Evolutionary conservation across 2,113 vertebrate species (phyloP).

Genomic region (Motacilla tschutschensis): DNA sequence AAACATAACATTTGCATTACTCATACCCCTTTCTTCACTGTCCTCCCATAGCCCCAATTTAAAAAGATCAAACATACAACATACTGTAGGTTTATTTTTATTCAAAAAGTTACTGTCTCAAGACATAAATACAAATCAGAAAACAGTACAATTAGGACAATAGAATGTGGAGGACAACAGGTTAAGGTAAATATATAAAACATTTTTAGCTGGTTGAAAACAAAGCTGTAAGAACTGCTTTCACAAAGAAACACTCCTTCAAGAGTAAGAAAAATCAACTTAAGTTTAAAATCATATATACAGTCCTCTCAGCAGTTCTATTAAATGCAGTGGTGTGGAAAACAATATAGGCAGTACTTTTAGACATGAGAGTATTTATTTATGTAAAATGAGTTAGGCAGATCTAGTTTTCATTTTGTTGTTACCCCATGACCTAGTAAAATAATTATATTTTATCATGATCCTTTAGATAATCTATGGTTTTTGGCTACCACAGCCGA

Average conservation of each 20-base stretch:
- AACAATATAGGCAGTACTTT: constrained; percentile 95
- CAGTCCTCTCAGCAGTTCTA: constrained; percentile 98
- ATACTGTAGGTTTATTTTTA: constrained; percentile 98
- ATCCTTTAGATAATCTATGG: constrained; percentile 82
- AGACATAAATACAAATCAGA: constrained; percentile 99
- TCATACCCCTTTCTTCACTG: constrained; percentile 60
- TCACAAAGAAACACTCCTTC: constrained; percentile 89
- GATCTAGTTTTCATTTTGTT: constrained; percentile 68
- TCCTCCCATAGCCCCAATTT: constrained; percentile 69
- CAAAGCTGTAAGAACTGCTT: constrained; percentile 90
- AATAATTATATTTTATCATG: constrained; percentile 74
- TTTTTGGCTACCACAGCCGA: constrained; percentile 94
- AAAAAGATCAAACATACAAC: constrained; percentile 85
- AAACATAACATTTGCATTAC: constrained; percentile 74
- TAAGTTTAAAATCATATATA: constrained; percentile 92
- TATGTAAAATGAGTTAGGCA: constrained; percentile 86
- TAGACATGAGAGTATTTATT: constrained; percentile 89
- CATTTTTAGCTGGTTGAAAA: constrained; percentile 88
- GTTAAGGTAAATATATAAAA: constrained; percentile 92
- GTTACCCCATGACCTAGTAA: constrained; percentile 75
- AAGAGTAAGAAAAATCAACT: constrained; percentile 89
- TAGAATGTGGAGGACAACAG: constrained; percentile 96
- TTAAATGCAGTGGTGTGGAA: constrained; percentile 98
- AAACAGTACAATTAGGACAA: constrained; percentile 98
- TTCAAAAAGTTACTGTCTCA: constrained; percentile 99